Percentiles rank a stretch among this genome's conserved stretches.
Evolutionary conservation across 1,140 invertebrate genomes (phyloP).

Genomic region (Philopotamus ludificatus): DNA sequence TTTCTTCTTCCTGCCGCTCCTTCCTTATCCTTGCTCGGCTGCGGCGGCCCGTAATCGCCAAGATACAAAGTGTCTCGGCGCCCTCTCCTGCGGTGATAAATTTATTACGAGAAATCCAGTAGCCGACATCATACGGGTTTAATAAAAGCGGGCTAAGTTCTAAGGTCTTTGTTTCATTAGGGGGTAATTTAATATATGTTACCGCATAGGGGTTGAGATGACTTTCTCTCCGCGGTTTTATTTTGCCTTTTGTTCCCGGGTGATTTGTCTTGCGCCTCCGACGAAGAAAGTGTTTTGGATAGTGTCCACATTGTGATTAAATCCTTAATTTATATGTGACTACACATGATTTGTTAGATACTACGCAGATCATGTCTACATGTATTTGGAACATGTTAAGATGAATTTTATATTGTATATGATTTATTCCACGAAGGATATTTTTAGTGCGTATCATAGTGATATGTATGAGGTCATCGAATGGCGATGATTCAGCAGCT

Average conservation of each 20-base stretch:
- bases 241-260: conserved; percentile 29
- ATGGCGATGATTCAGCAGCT: no score
- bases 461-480: no score
- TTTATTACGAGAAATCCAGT: conserved; percentile 41
- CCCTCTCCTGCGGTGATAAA: conserved; percentile 33
- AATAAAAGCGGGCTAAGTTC: conserved; percentile 40
- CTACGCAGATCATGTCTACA: no score
- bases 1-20: conserved; percentile 20
- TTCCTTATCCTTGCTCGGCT: background rate
- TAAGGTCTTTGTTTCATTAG: conserved; percentile 35
- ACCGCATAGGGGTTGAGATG: conserved; percentile 31
- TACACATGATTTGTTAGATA: no score
- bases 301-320: no score
- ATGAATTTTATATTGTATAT: no score
- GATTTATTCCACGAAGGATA: no score
- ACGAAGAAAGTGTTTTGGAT: conserved; percentile 17
- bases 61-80: conserved; percentile 11
- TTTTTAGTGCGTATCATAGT: no score
- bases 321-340: no score
- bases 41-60: conserved; percentile 11
- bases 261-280: conserved; percentile 28
- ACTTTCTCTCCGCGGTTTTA: conserved; percentile 29
- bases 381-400: no score
- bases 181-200: conserved; percentile 41
- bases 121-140: conserved; percentile 40